Evolutionary conservation across 92 coral and sea anemone species (phyloP), one percentile per base, ranked within the genome.

Genomic region (Zoanthus gigantus): DNA sequence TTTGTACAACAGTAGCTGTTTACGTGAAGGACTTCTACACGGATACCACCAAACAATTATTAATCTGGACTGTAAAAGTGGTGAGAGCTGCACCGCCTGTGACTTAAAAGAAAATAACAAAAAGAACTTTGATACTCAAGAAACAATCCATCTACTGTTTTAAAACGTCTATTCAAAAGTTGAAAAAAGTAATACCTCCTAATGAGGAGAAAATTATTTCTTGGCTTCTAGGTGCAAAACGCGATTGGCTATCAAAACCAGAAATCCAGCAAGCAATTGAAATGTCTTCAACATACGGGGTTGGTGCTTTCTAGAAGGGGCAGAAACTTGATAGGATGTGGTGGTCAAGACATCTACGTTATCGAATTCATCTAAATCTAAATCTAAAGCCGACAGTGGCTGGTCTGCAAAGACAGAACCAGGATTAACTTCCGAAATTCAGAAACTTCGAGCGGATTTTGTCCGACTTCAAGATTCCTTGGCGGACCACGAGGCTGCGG

Each of bases 161-260:
- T 23, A 23, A 23, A 52, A 54, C 12, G 60, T 54, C 8, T 4
- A 54, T 54, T 9, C 15, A 54, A 54, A 9, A 54, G 60, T 54
- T 54, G 60, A 54, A 15, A 6, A 54, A 54, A 6, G 16, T 6
- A 54, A 54, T 16, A 8, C 0, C 60, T 71, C 46, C 32, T 18
- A 8, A 8, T 32, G 46, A 34, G 42, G 73, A 47, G 17, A 82
- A 82, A 13, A 31, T 82, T 5, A 66, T 65, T 14, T 61, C 86
- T 16, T 82, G 86, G 86, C 10, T 82, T 12, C 17, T 14, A 8
- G 86, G 86, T 32, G 28, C 76, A 5, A 60, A 56, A 30, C 50
- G 44, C 18, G 77, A 67, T 28, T 82, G 86, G 86, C 11, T 82
- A 9, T 74, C 77, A 32, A 8, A 42, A 15, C 56, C 44, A 18